These are phyloP conservation scores for Galbula dea DNA, from an alignment of 2,113 vertebrate genomes.

Conservation along the genomic window DNA sequence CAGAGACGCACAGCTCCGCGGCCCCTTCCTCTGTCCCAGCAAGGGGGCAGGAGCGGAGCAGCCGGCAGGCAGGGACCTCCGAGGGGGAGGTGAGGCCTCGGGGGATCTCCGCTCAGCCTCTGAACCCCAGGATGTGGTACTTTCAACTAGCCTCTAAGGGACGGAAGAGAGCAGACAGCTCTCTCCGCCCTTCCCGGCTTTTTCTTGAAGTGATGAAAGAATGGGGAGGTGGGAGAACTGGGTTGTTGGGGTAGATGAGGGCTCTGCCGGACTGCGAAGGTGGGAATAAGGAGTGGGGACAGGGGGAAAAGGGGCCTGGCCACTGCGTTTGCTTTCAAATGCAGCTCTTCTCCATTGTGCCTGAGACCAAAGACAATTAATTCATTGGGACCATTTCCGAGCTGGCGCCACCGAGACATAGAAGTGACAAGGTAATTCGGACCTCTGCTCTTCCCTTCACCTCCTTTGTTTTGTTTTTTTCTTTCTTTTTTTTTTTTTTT, in stretches of 20 bases:
- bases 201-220: slow-evolving; percentile 35
- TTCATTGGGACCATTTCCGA: slow-evolving; percentile 78
- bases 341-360: slow-evolving; percentile 66
- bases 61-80: background rate
- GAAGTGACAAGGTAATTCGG: slow-evolving; percentile 80
- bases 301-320: slow-evolving; percentile 37
- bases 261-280: background rate
- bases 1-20: background rate
- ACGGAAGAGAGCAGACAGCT: background rate
- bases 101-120: background rate
- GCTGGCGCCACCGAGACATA: slow-evolving; percentile 77
- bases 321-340: slow-evolving; percentile 74
- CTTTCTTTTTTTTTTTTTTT: background rate
- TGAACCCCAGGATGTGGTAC: background rate
- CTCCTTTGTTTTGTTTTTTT: no score
- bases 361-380: slow-evolving; percentile 77
- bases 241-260: background rate
- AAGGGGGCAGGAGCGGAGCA: background rate
- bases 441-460: background rate
- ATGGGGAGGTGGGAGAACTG: background rate
- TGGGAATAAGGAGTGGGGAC: slow-evolving; percentile 31
- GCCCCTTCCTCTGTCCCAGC: background rate
- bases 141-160: background rate
- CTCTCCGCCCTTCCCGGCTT: background rate
- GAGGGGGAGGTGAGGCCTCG: background rate